Conservation (phyloP, 2,888 invertebrate species). For the Heliconius aoede region DNA sequence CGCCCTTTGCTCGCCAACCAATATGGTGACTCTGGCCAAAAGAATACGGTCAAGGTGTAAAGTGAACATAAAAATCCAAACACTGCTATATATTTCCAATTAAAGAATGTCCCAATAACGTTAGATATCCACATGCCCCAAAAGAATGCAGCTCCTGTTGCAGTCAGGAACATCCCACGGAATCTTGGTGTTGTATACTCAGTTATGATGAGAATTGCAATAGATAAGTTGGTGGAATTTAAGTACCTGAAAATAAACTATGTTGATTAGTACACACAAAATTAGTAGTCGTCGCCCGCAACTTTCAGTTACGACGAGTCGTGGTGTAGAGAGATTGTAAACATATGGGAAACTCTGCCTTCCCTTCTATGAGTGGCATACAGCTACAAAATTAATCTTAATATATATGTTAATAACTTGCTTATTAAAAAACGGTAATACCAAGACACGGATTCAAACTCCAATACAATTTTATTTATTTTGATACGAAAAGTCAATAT, state of each 20-base stretch:
- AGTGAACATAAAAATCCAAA: slow-evolving; percentile 42
- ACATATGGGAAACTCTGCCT: no score
- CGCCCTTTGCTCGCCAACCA: slow-evolving; percentile 63
- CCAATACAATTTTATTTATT: background rate
- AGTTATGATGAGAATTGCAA: slow-evolving; percentile 51
- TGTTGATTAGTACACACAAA: background rate
- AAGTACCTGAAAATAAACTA: background rate
- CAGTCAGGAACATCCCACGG: slow-evolving; percentile 52
- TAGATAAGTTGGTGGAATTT: slow-evolving; percentile 45
- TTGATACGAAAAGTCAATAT: background rate
- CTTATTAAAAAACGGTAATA: background rate
- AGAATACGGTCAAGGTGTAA: slow-evolving; percentile 34
- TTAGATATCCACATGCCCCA: slow-evolving; percentile 58
- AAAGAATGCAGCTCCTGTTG: slow-evolving; percentile 53
- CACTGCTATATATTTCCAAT: slow-evolving; percentile 54
- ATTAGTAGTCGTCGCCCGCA: background rate
- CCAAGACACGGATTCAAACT: background rate
- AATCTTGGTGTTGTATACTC: slow-evolving; percentile 56
- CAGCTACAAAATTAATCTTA: no score
- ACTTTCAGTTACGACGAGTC: no score
- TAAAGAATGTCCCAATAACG: slow-evolving; percentile 53
- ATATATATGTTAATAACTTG: no score
- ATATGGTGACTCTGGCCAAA: slow-evolving; percentile 52
- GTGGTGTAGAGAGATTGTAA: no score
- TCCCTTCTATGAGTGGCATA: no score